Evolutionary conservation across 2,888 invertebrate species (phyloP).

Genomic region (Leucophora obtusa): DNA sequence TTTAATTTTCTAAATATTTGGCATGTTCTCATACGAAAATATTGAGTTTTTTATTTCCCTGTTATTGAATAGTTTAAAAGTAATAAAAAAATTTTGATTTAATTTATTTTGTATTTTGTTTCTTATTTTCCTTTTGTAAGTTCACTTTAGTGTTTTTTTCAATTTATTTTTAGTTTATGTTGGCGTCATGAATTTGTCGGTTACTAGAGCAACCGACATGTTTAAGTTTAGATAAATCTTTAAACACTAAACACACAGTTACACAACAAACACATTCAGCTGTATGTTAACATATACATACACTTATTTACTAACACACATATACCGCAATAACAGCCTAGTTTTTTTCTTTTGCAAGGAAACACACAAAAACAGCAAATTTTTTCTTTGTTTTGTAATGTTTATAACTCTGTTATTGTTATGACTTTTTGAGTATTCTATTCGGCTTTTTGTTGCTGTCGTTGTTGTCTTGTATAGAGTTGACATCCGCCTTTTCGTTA

Average conservation of each 20-base stretch:
- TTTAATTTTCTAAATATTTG: too few relatives aligned
- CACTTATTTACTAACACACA: background rate
- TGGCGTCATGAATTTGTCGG: constrained; percentile 60
- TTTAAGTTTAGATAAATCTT: constrained; percentile 51
- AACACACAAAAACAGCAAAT: background rate
- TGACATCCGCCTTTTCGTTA: background rate
- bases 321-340: background rate
- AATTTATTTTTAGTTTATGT: background rate
- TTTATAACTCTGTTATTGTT: constrained; percentile 16
- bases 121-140: too few relatives aligned
- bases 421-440: constrained; percentile 16
- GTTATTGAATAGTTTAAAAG: too few relatives aligned
- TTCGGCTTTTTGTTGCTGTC: constrained; percentile 3
- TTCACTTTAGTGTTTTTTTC: background rate
- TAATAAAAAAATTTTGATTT: too few relatives aligned
- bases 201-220: constrained; percentile 56
- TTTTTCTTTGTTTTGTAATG: background rate
- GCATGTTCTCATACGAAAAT: too few relatives aligned
- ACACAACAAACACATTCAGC: background rate
- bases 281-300: background rate
- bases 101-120: background rate
- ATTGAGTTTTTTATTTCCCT: too few relatives aligned
- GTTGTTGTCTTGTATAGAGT: background rate
- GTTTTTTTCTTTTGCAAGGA: constrained; percentile 10
- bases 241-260: background rate